These are phyloP conservation scores for Drosophila nasuta DNA, from an alignment of 1,140 invertebrate species.

Conservation along the genomic window DNA sequence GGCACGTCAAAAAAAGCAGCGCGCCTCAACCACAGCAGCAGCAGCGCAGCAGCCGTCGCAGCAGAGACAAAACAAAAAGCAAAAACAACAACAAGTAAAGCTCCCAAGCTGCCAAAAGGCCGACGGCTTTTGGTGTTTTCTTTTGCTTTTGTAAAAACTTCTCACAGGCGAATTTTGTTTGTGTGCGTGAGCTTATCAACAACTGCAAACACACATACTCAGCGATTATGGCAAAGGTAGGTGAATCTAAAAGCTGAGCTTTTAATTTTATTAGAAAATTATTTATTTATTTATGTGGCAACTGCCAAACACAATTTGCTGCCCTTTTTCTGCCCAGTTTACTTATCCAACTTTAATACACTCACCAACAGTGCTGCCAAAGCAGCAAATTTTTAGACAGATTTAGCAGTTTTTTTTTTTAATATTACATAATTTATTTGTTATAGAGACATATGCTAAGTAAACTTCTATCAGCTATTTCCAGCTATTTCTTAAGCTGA, in stretches of 20 bases:
- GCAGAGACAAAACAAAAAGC: conserved; percentile 18
- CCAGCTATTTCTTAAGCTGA: too few species aligned
- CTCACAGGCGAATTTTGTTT: conserved; percentile 32
- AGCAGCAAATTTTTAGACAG: too few species aligned
- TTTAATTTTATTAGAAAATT: conserved; percentile 77
- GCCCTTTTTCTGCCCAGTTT: conserved; percentile 5
- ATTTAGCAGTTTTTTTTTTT: too few species aligned
- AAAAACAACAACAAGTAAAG: conserved; percentile 35
- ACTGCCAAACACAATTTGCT: conserved; percentile 15
- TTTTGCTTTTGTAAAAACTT: conserved; percentile 17
- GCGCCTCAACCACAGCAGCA: conserved; percentile 32
- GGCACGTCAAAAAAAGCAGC: conserved; percentile 31
- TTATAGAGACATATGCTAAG: too few species aligned
- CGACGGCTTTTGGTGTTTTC: conserved; percentile 51
- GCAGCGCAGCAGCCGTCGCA: conserved; percentile 13
- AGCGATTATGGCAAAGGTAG: conserved; percentile 73
- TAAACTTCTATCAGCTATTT: too few species aligned
- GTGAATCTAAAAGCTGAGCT: conserved; percentile 42
- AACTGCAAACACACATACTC: not conserved
- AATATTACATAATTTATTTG: too few species aligned
- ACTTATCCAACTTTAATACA: not conserved
- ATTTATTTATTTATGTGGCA: conserved; percentile 71
- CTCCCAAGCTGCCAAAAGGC: conserved; percentile 32
- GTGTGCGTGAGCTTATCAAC: conserved; percentile 28
- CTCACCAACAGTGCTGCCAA: not conserved